phyloP scores from a whole-genome alignment of 2,888 invertebrate species.

The Allophyes oxyacanthae region DNA sequence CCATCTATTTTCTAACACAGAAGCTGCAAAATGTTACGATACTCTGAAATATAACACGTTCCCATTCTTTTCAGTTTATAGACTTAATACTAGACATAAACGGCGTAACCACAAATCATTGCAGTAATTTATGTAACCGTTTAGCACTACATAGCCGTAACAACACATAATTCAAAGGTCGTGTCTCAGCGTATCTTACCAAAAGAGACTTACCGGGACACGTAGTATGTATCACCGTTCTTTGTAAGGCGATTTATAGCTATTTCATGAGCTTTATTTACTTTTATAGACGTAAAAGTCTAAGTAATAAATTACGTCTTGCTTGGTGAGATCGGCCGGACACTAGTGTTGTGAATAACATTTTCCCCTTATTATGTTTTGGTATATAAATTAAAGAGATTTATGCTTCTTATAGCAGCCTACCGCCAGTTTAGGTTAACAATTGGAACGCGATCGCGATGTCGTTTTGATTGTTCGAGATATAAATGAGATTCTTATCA shows the following conservation, averaged over 20 bases:
- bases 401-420: conserved; percentile 75
- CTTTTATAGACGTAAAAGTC: conserved; percentile 80
- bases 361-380: conserved; percentile 88
- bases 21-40: no score
- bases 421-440: conserved; percentile 69
- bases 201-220: conserved; percentile 68
- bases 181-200: conserved; percentile 65
- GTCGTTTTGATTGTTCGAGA: conserved; percentile 67
- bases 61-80: conserved; percentile 37
- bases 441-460: conserved; percentile 66
- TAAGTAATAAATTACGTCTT: conserved; percentile 81
- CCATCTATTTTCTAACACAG: no score
- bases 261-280: conserved; percentile 87
- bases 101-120: conserved; percentile 55
- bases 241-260: conserved; percentile 84
- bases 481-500: conserved; percentile 70
- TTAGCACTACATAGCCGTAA: conserved; percentile 62
- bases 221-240: conserved; percentile 74
- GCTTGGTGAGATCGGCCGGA: conserved; percentile 73
- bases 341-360: conserved; percentile 79
- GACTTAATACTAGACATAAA: conserved; percentile 18
- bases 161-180: conserved; percentile 69
- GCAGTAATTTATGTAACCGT: conserved; percentile 65
- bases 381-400: conserved; percentile 87
- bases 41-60: conserved; percentile 7